Base-by-base conservation (phyloP, 2,888 invertebrate genomes). In the Pristionchus fissidentatus region DNA sequence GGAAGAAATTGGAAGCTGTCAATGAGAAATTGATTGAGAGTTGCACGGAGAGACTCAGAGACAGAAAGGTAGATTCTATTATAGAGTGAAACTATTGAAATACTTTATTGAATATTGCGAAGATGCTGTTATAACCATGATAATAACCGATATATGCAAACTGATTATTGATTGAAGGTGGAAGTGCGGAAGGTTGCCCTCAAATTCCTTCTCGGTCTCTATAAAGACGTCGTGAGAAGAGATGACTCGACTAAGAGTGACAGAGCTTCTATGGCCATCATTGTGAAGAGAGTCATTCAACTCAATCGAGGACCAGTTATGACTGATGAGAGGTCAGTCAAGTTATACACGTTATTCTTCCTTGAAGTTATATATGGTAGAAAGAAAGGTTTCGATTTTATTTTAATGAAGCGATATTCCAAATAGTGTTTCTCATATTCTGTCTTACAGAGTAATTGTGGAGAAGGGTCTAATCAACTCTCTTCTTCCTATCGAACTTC, bases 21-120 rank as follows among this genome's bases (percentile, higher is more conserved):
- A 88, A 86, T 81, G 88, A 88, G 38, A 83, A 83, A n/a, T 57
- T 88, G 57, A 84, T 88, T 19, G 84, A 79, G 73, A 62, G 73
- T 15, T 87, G 87, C 60, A 85, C 85, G 19, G 84, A 85, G 13
- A 79, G 86, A 49, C 83, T 88, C 82, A 60, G 60, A 1, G 88
- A 88, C 60, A 84, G 84, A 19, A 84, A 87, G 85, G 84, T 85
- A 26, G 8, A 49, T 19, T 49, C 13, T n/a, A n/a, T n/a, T n/a
- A n/a, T n/a, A n/a, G n/a, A n/a, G n/a, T n/a, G n/a, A n/a, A n/a
- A n/a, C n/a, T n/a, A n/a, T n/a, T n/a, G n/a, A n/a, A n/a, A n/a
- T n/a, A n/a, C n/a, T n/a, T n/a, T n/a, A n/a, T n/a, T n/a, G n/a
- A n/a, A n/a, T n/a, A n/a, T n/a, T n/a, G n/a, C n/a, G n/a, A n/a